These are phyloP conservation scores for Sesamia nonagrioides DNA, from an alignment of 1,140 invertebrate species.

Conservation along the genomic window DNA sequence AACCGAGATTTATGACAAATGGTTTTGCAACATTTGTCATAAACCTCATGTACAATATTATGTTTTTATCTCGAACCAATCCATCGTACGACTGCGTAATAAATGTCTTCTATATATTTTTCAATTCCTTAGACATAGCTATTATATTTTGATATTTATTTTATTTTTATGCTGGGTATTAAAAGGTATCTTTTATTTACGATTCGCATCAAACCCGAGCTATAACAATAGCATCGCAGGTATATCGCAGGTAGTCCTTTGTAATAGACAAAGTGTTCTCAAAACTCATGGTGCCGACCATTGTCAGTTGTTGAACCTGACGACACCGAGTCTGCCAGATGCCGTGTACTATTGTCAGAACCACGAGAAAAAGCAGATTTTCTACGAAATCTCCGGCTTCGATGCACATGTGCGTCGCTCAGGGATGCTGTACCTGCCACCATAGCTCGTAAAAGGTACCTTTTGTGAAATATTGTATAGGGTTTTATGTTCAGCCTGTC, in stretches of 20 bases:
- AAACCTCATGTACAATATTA: neutral
- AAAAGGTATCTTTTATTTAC: constrained; percentile 37
- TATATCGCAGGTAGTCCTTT: constrained; percentile 56
- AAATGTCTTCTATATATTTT: constrained; percentile 33
- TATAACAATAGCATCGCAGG: constrained; percentile 41
- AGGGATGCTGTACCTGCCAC: constrained; percentile 66
- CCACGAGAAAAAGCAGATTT: constrained; percentile 56
- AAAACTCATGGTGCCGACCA: constrained; percentile 43
- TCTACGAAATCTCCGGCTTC: constrained; percentile 62
- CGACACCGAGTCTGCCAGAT: constrained; percentile 76
- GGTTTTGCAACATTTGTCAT: neutral
- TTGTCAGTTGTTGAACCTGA: constrained; percentile 57
- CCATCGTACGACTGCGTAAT: constrained; percentile 1
- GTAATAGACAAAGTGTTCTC: constrained; percentile 29
- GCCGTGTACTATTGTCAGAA: constrained; percentile 59
- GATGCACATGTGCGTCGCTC: constrained; percentile 61
- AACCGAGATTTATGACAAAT: no score
- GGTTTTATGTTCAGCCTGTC: constrained; percentile 15
- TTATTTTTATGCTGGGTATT: constrained; percentile 32
- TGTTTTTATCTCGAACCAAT: constrained; percentile 5
- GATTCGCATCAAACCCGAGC: constrained; percentile 22
- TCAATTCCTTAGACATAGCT: neutral
- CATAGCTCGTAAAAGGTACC: constrained; percentile 51
- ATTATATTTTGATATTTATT: constrained; percentile 42
- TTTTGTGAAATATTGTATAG: constrained; percentile 52